These are phyloP conservation scores for Phengaris alcon DNA, from an alignment of 2,888 invertebrate genomes.

Conservation along the genomic window DNA sequence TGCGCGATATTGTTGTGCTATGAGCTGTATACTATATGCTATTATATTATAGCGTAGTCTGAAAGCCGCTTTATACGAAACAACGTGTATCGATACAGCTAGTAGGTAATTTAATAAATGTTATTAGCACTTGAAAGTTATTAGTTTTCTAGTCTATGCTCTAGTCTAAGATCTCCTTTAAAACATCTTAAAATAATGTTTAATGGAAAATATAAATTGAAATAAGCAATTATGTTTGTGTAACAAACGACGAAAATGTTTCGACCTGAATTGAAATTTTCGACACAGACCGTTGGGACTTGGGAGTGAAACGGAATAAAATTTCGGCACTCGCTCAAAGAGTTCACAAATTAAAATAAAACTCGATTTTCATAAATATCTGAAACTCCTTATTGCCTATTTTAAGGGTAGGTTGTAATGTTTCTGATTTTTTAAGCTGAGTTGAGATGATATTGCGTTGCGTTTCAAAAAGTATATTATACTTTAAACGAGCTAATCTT, in stretches of 20 bases:
- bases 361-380: background rate
- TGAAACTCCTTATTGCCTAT: background rate
- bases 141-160: no score
- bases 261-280: background rate
- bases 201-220: background rate
- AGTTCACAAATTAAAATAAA: background rate
- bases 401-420: background rate
- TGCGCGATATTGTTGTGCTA: no score
- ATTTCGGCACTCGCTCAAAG: background rate
- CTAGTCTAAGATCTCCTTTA: background rate
- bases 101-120: no score
- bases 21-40: no score
- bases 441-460: no score
- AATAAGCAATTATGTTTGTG: background rate
- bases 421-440: background rate
- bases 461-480: no score
- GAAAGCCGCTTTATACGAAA: no score
- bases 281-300: background rate
- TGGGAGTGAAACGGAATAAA: background rate
- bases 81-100: no score
- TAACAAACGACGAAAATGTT: background rate
- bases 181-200: background rate
- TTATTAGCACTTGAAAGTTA: no score
- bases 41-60: no score
- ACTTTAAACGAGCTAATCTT: no score